Evolutionary conservation across 92 coral and sea anemone species (phyloP).

Genomic region (Palythoa grandis): DNA sequence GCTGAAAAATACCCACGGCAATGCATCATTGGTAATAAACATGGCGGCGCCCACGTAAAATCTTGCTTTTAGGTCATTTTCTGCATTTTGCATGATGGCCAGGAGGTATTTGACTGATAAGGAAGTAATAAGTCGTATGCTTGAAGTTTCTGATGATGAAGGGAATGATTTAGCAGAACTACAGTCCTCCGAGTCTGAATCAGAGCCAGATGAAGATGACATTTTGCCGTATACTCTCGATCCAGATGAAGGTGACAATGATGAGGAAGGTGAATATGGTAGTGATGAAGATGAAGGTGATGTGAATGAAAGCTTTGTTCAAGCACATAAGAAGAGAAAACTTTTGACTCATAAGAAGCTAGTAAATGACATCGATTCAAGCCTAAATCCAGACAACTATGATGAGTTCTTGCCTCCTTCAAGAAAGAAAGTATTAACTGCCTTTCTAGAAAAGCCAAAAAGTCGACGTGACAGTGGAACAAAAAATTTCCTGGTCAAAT

Average conservation of each 20-base stretch:
- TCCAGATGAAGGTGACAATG: slow-evolving; percentile 11
- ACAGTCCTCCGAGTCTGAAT: neutral
- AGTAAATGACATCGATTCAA: slow-evolving; percentile 16
- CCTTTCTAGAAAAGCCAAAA: slow-evolving; percentile 8
- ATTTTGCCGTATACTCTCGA: slow-evolving; percentile 17
- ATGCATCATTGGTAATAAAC: no score
- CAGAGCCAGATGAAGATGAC: slow-evolving; percentile 3
- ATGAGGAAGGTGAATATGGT: neutral
- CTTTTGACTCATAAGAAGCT: neutral
- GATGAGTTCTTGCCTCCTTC: neutral
- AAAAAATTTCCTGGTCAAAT: neutral
- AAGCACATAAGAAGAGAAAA: slow-evolving; percentile 13
- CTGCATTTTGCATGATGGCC: slow-evolving; percentile 6
- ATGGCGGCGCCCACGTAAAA: no score
- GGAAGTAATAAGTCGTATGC: neutral
- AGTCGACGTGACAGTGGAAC: slow-evolving; percentile 2
- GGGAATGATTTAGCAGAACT: neutral
- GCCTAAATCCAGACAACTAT: slow-evolving; percentile 17
- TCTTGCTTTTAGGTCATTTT: no score
- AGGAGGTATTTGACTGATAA: slow-evolving; percentile 9
- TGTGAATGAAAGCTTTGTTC: slow-evolving; percentile 13
- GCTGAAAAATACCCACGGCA: no score
- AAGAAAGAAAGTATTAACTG: no score
- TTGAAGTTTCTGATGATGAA: neutral
- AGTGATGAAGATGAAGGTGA: slow-evolving; percentile 22